Conservation (phyloP, 2,797 vertebrate genomes). For the Holocentrus rufus region DNA sequence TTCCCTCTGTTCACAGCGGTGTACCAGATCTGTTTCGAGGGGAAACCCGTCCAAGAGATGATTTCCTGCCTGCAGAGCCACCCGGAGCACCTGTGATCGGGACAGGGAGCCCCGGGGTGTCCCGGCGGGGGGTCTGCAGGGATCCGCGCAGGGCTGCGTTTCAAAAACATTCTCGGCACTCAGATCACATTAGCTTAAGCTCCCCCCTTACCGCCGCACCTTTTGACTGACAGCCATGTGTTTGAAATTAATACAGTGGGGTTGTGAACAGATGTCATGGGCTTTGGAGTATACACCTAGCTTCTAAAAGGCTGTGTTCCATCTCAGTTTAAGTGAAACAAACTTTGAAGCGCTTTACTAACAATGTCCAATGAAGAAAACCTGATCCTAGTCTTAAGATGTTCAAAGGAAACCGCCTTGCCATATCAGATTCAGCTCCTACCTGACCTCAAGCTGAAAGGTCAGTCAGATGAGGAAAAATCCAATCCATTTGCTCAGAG, state of each 20-base stretch:
- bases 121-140: background rate
- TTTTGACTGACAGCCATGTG: too few relatives aligned
- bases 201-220: background rate
- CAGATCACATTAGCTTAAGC: background rate
- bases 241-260: too few relatives aligned
- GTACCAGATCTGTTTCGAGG: slow-evolving; percentile 91
- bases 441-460: background rate
- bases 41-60: slow-evolving; percentile 86
- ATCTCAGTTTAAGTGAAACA: too few relatives aligned
- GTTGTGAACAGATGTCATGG: too few relatives aligned
- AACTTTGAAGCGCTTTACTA: background rate
- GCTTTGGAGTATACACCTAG: background rate
- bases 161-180: background rate
- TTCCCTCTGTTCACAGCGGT: slow-evolving; percentile 90
- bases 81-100: slow-evolving; percentile 85
- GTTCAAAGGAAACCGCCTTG: background rate
- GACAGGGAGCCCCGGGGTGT: background rate
- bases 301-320: too few relatives aligned
- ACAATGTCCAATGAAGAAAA: background rate
- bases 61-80: slow-evolving; percentile 90
- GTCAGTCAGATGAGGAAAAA: background rate
- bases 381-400: background rate
- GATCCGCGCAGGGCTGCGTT: background rate
- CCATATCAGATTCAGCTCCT: too few relatives aligned
- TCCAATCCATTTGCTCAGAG: background rate